Evolutionary conservation across 2,888 invertebrate genomes (phyloP), one percentile per base, ranked within the genome.

Genomic region (Lycaena phlaeas): DNA sequence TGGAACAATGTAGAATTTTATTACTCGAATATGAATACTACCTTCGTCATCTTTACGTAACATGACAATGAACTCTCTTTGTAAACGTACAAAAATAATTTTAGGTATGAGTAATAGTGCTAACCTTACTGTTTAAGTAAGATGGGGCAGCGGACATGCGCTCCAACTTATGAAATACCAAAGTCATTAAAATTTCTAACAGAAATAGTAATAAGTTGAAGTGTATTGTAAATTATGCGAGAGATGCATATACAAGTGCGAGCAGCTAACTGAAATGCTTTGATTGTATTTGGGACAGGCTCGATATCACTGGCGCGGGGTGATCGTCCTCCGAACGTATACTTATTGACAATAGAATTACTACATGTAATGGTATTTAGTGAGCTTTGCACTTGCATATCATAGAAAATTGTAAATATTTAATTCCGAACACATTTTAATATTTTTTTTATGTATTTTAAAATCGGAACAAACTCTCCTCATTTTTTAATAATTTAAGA

Each of bases 331-430:
- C 73, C 69, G 43, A 48, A 44, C 50, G 31, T 31, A 43, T 51
- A 52, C 53, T 48, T 49, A 41, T 50, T 54, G 64, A 63, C 64
- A 64, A 64, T 65, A 65, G 62, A 53, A 50, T 31, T 56, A 59
- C 52, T 57, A 54, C 56, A 54, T 54, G 54, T 61, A 67, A 73
- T 62, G 67, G 67, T 72, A 68, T 76, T 79, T 82, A 84, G 84
- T 77, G 84, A 84, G 84, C 84, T 84, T 82, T 81, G 84, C 84
- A 81, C 79, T 84, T 82, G 84, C 84, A 84, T 84, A 84, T 84
- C 84, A 84, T 78, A 68, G 56, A 56, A 62, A 66, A 62, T 57
- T 82, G 81, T 79, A 81, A 76, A 81, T 81, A 79, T 59, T 58
- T 52, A 61, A 66, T 57, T 55, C 56, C 56, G 58, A 61, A 60